Conservation (phyloP, 2,113 vertebrate species). For the Microtus richardsoni region DNA sequence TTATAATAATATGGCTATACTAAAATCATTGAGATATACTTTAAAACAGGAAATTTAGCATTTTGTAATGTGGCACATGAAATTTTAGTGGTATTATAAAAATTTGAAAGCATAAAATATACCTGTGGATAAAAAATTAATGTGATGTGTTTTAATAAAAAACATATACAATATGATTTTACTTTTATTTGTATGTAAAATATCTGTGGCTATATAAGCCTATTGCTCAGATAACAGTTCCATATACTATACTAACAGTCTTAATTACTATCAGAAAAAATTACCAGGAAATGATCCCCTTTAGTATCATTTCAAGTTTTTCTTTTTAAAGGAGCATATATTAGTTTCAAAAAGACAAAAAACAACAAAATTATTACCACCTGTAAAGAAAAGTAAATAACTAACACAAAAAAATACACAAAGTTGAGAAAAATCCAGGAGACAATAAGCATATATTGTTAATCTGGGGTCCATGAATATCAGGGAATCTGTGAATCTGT, state of each 20-base stretch:
- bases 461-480: not conserved
- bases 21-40: too few species aligned
- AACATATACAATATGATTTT: not conserved
- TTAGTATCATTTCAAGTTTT: conserved; percentile 11
- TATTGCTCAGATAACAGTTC: not conserved
- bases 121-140: not conserved
- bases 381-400: conserved; percentile 17
- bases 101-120: conserved; percentile 14
- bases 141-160: not conserved
- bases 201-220: not conserved
- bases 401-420: conserved; percentile 53
- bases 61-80: not conserved
- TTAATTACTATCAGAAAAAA: not conserved
- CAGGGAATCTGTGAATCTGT: conserved; percentile 13
- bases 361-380: conserved; percentile 34
- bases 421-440: conserved; percentile 43
- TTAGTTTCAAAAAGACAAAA: conserved; percentile 50
- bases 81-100: not conserved
- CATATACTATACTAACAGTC: not conserved
- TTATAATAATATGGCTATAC: too few species aligned
- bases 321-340: conserved; percentile 35
- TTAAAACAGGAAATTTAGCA: too few species aligned
- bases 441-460: conserved; percentile 32
- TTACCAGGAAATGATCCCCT: conserved; percentile 41
- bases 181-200: not conserved